Percentiles rank a stretch among this genome's conserved stretches.
phyloP scores from a whole-genome alignment of 2,888 invertebrate species.

The Amphipoea oculea region DNA sequence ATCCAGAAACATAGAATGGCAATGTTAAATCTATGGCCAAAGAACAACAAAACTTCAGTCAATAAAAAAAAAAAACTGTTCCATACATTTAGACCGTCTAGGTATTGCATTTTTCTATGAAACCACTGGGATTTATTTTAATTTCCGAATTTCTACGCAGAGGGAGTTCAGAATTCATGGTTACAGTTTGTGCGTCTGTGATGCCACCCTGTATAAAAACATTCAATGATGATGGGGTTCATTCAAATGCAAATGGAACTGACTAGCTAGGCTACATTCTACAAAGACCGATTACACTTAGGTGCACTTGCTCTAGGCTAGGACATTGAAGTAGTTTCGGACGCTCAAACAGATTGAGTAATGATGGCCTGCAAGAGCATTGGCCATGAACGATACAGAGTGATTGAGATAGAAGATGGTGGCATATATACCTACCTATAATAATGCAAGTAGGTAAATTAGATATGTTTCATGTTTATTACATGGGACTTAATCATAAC shows the following conservation, averaged over 20 bases:
- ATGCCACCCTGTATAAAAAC: too few relatives aligned
- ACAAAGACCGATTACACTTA: constrained; percentile 26
- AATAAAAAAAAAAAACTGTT: too few relatives aligned
- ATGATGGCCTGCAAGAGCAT: constrained; percentile 10
- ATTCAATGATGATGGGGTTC: too few relatives aligned
- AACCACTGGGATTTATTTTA: too few relatives aligned
- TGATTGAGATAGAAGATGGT: not conserved
- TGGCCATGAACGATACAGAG: constrained; percentile 9
- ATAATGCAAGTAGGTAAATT: not conserved
- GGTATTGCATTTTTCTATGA: too few relatives aligned
- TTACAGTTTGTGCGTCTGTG: too few relatives aligned
- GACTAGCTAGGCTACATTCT: not conserved
- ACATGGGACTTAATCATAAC: not conserved
- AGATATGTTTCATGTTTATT: not conserved
- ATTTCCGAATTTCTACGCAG: too few relatives aligned
- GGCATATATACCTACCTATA: not conserved
- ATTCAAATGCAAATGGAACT: not conserved
- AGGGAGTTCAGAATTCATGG: too few relatives aligned
- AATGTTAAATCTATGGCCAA: too few relatives aligned
- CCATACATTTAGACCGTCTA: too few relatives aligned
- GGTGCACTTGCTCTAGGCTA: constrained; percentile 13
- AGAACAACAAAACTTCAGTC: too few relatives aligned
- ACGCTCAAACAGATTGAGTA: constrained; percentile 42
- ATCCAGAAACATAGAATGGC: too few relatives aligned
- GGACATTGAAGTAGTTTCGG: constrained; percentile 18